A percentile compares a stretch with the other conserved stretches of the same genome.
Evolutionary conservation across 2,113 vertebrate genomes (phyloP).

Genomic region (Mystacornis crossleyi): DNA sequence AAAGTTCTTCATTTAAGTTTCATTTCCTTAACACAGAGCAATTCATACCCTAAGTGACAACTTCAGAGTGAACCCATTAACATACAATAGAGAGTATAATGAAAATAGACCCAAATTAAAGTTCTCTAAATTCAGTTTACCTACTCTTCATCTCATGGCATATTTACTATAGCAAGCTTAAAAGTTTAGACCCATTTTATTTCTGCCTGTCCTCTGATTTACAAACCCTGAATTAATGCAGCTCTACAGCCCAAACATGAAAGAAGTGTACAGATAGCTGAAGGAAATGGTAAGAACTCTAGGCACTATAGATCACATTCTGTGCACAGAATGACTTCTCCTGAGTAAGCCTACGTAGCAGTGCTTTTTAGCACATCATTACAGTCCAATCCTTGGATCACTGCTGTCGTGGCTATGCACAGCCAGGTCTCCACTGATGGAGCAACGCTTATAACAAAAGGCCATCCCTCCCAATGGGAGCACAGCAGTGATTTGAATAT

Average conservation of each 20-base stretch:
- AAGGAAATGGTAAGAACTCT: neutral
- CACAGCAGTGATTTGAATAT: neutral
- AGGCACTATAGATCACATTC: slow-evolving; percentile 9
- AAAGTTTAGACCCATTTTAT: neutral
- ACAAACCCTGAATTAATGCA: slow-evolving; percentile 8
- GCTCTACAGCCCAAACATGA: neutral
- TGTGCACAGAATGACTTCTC: slow-evolving; percentile 1
- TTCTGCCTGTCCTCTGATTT: neutral
- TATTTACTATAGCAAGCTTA: neutral
- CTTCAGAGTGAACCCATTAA: neutral
- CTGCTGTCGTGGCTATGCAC: neutral
- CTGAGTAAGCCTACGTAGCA: neutral
- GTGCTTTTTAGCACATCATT: neutral
- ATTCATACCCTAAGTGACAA: neutral
- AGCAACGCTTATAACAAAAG: neutral
- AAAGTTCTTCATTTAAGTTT: neutral
- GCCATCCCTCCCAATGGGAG: neutral
- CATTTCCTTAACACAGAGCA: neutral
- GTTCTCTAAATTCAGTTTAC: neutral
- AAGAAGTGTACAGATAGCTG: neutral
- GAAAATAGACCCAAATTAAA: neutral
- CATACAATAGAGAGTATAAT: neutral
- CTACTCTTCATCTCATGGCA: neutral
- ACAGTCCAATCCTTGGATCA: neutral
- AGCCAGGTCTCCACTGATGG: neutral